Base-by-base conservation (phyloP, 2,888 invertebrate species). In the Labia minor region DNA sequence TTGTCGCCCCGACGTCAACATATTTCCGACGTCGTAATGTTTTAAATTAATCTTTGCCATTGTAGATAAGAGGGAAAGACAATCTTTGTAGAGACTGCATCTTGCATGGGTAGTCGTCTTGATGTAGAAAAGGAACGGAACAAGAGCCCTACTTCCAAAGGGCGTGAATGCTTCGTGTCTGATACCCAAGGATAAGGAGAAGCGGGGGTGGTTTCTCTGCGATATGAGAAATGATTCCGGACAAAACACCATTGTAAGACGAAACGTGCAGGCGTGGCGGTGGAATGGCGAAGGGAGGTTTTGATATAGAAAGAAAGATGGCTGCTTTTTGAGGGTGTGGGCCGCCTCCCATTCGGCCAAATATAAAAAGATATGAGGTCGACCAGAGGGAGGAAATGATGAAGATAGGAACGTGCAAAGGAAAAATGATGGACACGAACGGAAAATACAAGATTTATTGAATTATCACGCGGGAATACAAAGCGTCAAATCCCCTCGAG, bases 1-100 rank as follows among this genome's bases (percentile, higher is more conserved):
- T 49, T 49, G 49, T 49, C 49, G 49, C 49, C 49, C 49, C 49
- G n/a, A 49, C 49, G 49, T 49, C 49, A 49, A 49, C 49, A 49
- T 49, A 49, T 49, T 49, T 49, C 49, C 49, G 49, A 49, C 49
- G 49, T 49, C 49, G 49, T 49, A 49, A 49, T 49, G 49, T 49
- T 49, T 49, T 49, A 49, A 49, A 49, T 49, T 49, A 49, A 49
- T 49, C 49, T 49, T 49, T 49, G 49, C 49, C 49, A 16, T 3
- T 49, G 26, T 8, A 26, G 26, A 26, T 26, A 26, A 26, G 26
- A 26, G 26, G 26, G 26, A 26, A 26, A 26, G 26, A 8, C 26
- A 26, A 26, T 26, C 26, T 26, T 26, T 26, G 26, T 26, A 26
- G 26, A 26, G 3, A 14, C 16, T 49, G 49, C 49, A 49, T 49